These are phyloP conservation scores for Homarus gammarus DNA, from an alignment of 2,888 invertebrate genomes.

Conservation along the genomic window DNA sequence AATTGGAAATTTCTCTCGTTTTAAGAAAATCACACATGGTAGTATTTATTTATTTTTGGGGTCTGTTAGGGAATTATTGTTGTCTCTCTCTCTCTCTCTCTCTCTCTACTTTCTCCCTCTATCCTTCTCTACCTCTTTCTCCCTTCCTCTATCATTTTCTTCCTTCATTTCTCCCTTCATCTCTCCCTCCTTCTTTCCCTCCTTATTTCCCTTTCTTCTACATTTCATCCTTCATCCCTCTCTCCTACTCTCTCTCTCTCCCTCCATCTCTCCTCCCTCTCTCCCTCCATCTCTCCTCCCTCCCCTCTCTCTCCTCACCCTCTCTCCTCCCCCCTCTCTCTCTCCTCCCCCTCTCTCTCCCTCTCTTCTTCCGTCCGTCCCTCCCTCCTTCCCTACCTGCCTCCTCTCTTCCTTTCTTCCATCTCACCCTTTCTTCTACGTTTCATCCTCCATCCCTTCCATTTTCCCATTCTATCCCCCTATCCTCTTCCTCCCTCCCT, in stretches of 20 bases:
- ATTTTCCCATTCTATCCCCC: too few species aligned
- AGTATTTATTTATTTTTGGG: constrained; percentile 10
- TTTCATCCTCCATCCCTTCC: too few species aligned
- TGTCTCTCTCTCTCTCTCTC: background rate
- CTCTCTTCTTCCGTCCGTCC: background rate
- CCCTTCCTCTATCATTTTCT: too few species aligned
- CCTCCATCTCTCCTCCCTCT: background rate
- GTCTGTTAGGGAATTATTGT: background rate
- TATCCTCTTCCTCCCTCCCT: too few species aligned
- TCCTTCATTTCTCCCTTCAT: background rate
- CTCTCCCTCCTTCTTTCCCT: background rate
- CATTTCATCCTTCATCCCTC: too few species aligned
- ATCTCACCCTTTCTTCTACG: too few species aligned
- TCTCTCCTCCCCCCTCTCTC: background rate
- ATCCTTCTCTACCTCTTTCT: background rate
- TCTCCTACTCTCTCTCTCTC: too few species aligned
- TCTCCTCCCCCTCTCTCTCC: background rate
- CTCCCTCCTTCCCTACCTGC: background rate
- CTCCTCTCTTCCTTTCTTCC: too few species aligned
- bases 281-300: too few species aligned
- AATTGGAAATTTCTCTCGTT: constrained; percentile 27
- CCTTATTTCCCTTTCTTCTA: too few species aligned
- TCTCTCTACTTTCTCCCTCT: background rate
- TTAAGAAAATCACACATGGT: constrained; percentile 29
- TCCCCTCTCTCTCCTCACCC: background rate